Percentiles rank a stretch among this genome's conserved stretches.
Conservation (phyloP, 2,113 vertebrate species). For the Lagopus muta region DNA sequence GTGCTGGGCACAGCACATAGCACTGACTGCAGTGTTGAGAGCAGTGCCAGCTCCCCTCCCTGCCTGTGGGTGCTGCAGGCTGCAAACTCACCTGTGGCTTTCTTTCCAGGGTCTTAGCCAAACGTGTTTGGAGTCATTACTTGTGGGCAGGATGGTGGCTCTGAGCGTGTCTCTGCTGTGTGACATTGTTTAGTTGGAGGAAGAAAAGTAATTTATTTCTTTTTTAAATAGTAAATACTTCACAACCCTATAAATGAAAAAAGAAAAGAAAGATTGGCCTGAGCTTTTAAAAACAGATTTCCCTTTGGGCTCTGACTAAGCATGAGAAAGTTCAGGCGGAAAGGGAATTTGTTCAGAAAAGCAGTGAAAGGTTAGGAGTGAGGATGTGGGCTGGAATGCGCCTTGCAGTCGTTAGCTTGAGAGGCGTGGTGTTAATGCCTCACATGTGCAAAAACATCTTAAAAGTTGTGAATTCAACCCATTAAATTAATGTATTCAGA, state of each 20-base stretch:
- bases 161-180: not conserved
- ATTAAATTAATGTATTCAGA: not conserved
- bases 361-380: slow-evolving; percentile 20
- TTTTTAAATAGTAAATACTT: slow-evolving; percentile 15
- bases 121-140: not conserved
- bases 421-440: not conserved
- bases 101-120: not conserved
- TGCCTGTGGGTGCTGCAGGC: not conserved
- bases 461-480: slow-evolving; percentile 9
- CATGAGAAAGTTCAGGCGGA: slow-evolving; percentile 47
- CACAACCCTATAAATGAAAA: slow-evolving; percentile 22
- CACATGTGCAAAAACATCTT: not conserved
- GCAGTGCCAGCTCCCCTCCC: no score
- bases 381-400: slow-evolving; percentile 9
- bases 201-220: not conserved
- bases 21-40: no score
- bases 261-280: not conserved
- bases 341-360: not conserved
- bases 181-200: not conserved
- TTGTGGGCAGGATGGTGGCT: not conserved
- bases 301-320: slow-evolving; percentile 47
- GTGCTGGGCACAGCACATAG: not conserved
- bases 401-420: not conserved
- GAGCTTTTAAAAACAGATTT: slow-evolving; percentile 20
- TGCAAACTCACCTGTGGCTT: not conserved